Base-by-base conservation (phyloP, 1,140 invertebrate genomes). In the Scaptomyza pallida region DNA sequence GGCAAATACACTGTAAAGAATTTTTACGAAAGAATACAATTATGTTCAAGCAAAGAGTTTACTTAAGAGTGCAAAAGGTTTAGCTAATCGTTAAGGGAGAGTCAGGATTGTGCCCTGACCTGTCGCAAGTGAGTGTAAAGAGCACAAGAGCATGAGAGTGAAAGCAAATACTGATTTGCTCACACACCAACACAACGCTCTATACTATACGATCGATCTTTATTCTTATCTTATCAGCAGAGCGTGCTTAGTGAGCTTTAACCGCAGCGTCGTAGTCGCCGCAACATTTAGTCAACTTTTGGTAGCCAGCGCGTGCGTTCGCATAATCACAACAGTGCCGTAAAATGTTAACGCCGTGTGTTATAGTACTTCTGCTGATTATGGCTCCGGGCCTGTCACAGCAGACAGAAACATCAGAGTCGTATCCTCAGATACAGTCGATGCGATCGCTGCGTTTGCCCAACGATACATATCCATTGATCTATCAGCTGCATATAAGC, bases 401-500 rank as follows among this genome's bases (percentile, higher is more conserved):
- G 35, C 26, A 37, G 13, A 12, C 51, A 6, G 26, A 15, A 13
- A 12, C 12, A 19, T 9, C 17, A 2, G 26, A 19, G 15, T 5
- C 12, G 44, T 44, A 19, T 6, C 16, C 19, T 9, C 47, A 57
- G 5, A 13, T 57, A 15, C 12, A 47, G 17, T 40, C 60, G 5
- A 6, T 12, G 0, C 52, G 60, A 5, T 59, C 79, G 5, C 92
- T 94, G 63, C 92, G 94, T 1, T 92, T 97, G 5, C 94, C 95
- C 0, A 89, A 74, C 2, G 79, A 92, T 33, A 93, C 94, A 0
- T 73, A 90, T 13, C 95, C 95, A 0, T 78, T 93, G 12, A 93
- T 93, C 76, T 96, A 96, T 81, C 93, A 95, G 35, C 91, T 96
- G 9, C 92, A 92, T 21, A 92, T 96, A 0, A 92, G 93, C 79